Percentiles rank a stretch among this genome's conserved stretches.
phyloP scores from a whole-genome alignment of 1,140 invertebrate species.

The Aphidius ervi region DNA sequence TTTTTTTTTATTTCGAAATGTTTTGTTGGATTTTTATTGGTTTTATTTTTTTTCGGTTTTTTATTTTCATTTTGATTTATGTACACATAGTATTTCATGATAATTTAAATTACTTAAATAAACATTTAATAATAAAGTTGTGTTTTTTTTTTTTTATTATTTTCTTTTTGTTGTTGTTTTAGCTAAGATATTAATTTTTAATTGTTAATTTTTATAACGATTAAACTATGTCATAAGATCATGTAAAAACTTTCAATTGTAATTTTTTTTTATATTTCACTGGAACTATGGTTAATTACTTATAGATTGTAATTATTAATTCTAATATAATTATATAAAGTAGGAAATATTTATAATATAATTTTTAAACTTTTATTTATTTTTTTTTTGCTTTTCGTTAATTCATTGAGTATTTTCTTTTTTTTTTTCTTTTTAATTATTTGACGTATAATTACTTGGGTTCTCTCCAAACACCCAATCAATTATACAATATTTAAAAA shows the following conservation, averaged over 20 bases:
- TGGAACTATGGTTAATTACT: slow-evolving; percentile 30
- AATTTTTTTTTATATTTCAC: slow-evolving; percentile 30
- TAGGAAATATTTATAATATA: slow-evolving; percentile 39
- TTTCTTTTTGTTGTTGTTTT: slow-evolving; percentile 24
- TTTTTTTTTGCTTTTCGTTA: slow-evolving; percentile 26
- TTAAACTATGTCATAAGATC: slow-evolving; percentile 43
- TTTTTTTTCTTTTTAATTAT: slow-evolving; percentile 2
- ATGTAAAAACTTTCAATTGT: slow-evolving; percentile 50
- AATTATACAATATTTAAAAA: neutral
- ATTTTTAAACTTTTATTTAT: slow-evolving; percentile 39
- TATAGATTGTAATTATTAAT: slow-evolving; percentile 36
- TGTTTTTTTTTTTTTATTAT: slow-evolving; percentile 9
- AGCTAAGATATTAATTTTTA: slow-evolving; percentile 30
- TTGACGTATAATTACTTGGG: neutral
- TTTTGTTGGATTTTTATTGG: slow-evolving; percentile 41
- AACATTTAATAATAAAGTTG: slow-evolving; percentile 36
- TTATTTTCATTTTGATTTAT: slow-evolving; percentile 25
- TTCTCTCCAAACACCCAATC: neutral
- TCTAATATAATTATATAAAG: slow-evolving; percentile 42
- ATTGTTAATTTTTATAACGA: slow-evolving; percentile 23
- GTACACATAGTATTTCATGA: slow-evolving; percentile 43
- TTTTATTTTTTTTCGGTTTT: slow-evolving; percentile 27
- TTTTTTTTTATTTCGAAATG: neutral
- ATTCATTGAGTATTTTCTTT: neutral
- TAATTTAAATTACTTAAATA: slow-evolving; percentile 28